These are phyloP conservation scores for Gephyroberyx darwinii DNA, from an alignment of 2,797 vertebrate genomes.

Conservation along the genomic window DNA sequence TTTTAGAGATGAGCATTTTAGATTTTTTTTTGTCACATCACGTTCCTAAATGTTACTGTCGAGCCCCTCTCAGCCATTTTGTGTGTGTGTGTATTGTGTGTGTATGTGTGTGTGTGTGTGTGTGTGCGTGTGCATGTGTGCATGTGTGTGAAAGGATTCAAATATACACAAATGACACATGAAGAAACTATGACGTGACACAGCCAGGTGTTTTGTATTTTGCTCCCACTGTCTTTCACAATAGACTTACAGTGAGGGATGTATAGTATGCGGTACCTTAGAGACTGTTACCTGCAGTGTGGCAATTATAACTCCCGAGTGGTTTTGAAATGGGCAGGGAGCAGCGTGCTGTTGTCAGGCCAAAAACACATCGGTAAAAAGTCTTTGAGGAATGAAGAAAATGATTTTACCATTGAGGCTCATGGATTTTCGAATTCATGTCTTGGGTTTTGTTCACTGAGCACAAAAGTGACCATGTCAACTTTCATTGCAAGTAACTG, in stretches of 20 bases:
- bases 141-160: not conserved
- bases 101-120: not conserved
- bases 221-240: constrained; percentile 41
- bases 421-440: not conserved
- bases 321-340: constrained; percentile 7
- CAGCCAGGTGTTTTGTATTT: constrained; percentile 29
- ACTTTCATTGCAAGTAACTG: not conserved
- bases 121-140: not conserved
- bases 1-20: not conserved
- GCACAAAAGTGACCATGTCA: not conserved
- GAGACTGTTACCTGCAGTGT: constrained; percentile 15
- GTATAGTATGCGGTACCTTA: not conserved
- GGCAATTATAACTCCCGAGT: constrained; percentile 16
- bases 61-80: no score
- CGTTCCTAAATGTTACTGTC: no score
- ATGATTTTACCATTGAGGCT: no score
- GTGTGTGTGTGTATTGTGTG: no score
- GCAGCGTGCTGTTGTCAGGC: not conserved
- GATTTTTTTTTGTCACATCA: not conserved
- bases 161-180: not conserved
- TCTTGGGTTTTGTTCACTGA: not conserved
- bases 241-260: constrained; percentile 19
- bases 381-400: no score
- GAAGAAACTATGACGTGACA: not conserved
- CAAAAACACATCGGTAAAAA: no score